Evolutionary conservation across 2,113 vertebrate species (phyloP), one percentile per base, ranked within the genome.

Genomic region (Osmerus eperlanus): DNA sequence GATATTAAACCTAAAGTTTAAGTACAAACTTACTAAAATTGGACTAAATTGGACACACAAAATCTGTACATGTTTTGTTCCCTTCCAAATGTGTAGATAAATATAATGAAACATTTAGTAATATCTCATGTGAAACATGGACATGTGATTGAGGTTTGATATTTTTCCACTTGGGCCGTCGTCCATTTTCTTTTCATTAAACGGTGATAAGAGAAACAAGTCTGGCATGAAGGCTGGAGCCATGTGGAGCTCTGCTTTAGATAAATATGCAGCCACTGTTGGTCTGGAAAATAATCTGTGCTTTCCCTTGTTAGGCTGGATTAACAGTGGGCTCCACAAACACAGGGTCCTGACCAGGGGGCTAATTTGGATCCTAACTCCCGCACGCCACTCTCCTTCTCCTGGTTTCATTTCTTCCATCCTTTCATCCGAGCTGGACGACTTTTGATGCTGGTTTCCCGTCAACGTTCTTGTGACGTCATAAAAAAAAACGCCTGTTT

Each of bases 171-270:
- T 2, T 11, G 60, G 36, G 7, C 64, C 14, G 28, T 58, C 47
- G 41, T 68, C 64, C 32, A 74, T 67, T 65, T 68, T 65, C 16
- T 62, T 72, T 78, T 75, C 53, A 72, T 75, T 72, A 81, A 69
- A 81, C 72, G 18, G 51, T 73, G 16, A 74, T 70, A 74, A 60
- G 62, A 68, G 63, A 71, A 78, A 75, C 47, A 71, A 61, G 53
- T 74, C 16, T 29, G 28, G 56, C 55, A 21, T 73, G 16, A 16
- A 13, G 16, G 13, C 32, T 11, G 14, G 56, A 32, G 71, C 68
- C 65, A 71, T 67, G 68, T 61, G 68, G 65, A 29, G n/a, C 36
- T 72, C 16, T 16, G 41, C 14, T 59, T 55, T 54, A 77, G 79
- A 77, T 74, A 77, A 77, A 74, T 62, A 74, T 71, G 60, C 55